A percentile compares a stretch with the other conserved stretches of the same genome.
These are phyloP conservation scores for Ormia ochracea DNA, from an alignment of 2,888 invertebrate species.

Conservation along the genomic window DNA sequence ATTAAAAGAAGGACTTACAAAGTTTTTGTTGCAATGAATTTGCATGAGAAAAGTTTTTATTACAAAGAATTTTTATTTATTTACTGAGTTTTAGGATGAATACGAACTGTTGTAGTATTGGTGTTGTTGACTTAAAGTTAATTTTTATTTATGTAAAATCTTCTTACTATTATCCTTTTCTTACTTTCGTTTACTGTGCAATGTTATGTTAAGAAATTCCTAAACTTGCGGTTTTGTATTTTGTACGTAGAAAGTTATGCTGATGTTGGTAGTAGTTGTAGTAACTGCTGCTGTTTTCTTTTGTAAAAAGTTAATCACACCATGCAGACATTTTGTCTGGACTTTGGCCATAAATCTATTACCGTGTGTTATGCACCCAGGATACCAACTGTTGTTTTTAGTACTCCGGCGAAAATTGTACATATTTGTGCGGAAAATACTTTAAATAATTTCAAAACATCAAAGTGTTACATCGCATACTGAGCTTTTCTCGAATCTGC, in stretches of 20 bases:
- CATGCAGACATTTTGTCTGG: conserved; percentile 75
- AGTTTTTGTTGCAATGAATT: conserved; percentile 14
- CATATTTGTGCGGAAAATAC: conserved; percentile 49
- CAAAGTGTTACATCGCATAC: conserved; percentile 68
- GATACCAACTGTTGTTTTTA: conserved; percentile 62
- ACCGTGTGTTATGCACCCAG: conserved; percentile 63
- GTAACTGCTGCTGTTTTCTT: conserved; percentile 24
- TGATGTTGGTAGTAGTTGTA: background rate
- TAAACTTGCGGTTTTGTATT: conserved; percentile 49
- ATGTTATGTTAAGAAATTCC: conserved; percentile 43
- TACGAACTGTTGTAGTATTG: conserved; percentile 9
- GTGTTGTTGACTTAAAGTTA: conserved; percentile 42
- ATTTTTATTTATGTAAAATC: conserved; percentile 52
- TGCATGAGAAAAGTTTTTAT: conserved; percentile 31
- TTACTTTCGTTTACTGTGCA: conserved; percentile 8
- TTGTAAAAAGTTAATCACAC: conserved; percentile 64
- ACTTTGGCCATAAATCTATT: conserved; percentile 73
- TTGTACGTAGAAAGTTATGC: conserved; percentile 38
- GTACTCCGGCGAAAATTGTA: conserved; percentile 51
- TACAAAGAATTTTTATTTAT: conserved; percentile 39
- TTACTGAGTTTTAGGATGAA: conserved; percentile 3
- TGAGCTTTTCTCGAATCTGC: conserved; percentile 18
- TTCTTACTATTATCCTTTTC: conserved; percentile 35
- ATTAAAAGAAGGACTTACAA: conserved; percentile 3
- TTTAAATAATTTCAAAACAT: conserved; percentile 70